Evolutionary conservation across 2,888 invertebrate species (phyloP).

Genomic region (Philonicus albiceps): DNA sequence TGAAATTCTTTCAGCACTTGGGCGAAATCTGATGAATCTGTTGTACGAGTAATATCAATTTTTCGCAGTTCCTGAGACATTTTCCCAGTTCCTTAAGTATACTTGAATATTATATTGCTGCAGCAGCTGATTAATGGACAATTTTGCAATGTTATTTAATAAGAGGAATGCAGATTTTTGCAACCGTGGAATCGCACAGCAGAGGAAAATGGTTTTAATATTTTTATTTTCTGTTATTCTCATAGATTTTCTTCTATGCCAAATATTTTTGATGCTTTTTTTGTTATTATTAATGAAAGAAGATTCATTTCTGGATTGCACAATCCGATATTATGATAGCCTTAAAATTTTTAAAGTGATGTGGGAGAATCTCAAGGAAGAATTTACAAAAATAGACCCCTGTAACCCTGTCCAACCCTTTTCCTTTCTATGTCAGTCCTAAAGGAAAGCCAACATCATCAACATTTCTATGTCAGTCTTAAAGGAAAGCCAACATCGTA

Average conservation of each 20-base stretch:
- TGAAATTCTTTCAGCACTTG: neutral
- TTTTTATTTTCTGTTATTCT: neutral
- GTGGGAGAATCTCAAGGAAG: neutral
- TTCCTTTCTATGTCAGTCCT: neutral
- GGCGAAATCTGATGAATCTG: neutral
- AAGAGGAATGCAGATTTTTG: neutral
- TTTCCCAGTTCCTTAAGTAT: neutral
- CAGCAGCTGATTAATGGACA: neutral
- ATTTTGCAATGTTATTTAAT: neutral
- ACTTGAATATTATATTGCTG: neutral
- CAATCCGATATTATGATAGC: neutral
- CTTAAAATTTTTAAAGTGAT: neutral
- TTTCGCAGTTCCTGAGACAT: neutral
- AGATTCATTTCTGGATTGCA: neutral
- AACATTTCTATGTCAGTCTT: constrained; percentile 4
- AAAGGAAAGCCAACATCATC: neutral
- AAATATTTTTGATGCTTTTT: neutral
- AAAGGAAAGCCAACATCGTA: neutral
- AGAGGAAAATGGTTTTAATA: neutral
- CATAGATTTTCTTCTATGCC: neutral
- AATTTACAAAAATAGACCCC: neutral
- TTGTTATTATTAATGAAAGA: neutral
- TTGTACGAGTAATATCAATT: neutral
- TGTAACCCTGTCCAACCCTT: neutral
- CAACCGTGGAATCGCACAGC: neutral